Evolutionary conservation across 2,888 invertebrate genomes (phyloP).

Genomic region (Hoplodrina ambigua): DNA sequence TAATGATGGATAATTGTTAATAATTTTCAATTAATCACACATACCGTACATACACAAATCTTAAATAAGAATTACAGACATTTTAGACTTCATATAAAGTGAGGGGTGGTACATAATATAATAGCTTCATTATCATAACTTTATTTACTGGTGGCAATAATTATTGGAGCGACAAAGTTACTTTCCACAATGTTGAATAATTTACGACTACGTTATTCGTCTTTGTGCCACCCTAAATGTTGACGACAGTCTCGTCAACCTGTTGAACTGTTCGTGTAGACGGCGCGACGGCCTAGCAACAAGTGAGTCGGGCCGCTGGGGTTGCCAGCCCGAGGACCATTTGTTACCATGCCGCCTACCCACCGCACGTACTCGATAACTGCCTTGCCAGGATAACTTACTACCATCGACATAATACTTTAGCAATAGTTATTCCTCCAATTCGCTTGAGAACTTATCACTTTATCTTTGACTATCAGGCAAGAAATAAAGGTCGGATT

Average conservation of each 20-base stretch:
- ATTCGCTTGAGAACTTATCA: constrained; percentile 14
- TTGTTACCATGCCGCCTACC: constrained; percentile 15
- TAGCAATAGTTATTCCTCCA: constrained; percentile 1
- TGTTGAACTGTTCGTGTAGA: constrained; percentile 51
- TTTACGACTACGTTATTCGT: constrained; percentile 15
- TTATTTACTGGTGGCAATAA: background rate
- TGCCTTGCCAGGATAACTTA: constrained; percentile 30
- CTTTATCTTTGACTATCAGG: constrained; percentile 16
- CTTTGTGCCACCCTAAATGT: constrained; percentile 28
- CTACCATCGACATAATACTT: constrained; percentile 34
- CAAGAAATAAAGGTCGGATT: constrained; percentile 1
- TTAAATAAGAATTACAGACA: no score
- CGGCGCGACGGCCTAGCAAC: constrained; percentile 50
- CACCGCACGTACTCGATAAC: constrained; percentile 24
- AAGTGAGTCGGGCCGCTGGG: constrained; percentile 51
- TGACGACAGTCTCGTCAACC: constrained; percentile 40
- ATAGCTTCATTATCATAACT: no score
- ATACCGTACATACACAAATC: background rate
- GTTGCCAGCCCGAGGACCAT: constrained; percentile 37
- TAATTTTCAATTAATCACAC: no score
- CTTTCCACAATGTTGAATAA: constrained; percentile 1
- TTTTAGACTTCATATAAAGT: no score
- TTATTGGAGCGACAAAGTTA: background rate
- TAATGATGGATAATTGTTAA: no score
- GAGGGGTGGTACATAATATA: no score